A percentile compares a stretch with the other conserved stretches of the same genome.
Conservation (phyloP, 2,888 invertebrate species). For the Diaperis boleti region DNA sequence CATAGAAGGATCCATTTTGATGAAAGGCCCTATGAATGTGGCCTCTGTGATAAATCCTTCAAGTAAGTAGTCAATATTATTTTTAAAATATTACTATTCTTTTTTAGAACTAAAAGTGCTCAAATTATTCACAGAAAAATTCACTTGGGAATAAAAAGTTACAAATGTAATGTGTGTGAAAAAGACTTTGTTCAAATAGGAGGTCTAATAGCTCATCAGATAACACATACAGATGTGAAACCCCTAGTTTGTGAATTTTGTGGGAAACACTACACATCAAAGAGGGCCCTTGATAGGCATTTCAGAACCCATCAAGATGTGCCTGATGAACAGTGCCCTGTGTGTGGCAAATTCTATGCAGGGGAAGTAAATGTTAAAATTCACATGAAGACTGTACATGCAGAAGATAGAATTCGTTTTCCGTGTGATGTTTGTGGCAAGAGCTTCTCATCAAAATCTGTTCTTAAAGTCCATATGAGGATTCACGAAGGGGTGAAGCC, state of each 20-base stretch:
- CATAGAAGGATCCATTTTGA: constrained; percentile 24
- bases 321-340: not conserved
- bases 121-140: constrained; percentile 20
- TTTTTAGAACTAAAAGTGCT: constrained; percentile 26
- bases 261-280: constrained; percentile 8
- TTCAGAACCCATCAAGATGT: not conserved
- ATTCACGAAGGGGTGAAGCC: constrained; percentile 23
- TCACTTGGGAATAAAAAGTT: constrained; percentile 15
- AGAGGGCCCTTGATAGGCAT: constrained; percentile 5
- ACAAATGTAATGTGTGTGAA: constrained; percentile 15
- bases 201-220: constrained; percentile 12
- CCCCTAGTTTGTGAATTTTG: constrained; percentile 24
- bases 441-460: constrained; percentile 5
- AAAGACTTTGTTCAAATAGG: constrained; percentile 20
- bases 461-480: constrained; percentile 12
- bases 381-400: constrained; percentile 14
- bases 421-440: constrained; percentile 16
- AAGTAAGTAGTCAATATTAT: constrained; percentile 11
- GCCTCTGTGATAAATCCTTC: constrained; percentile 29
- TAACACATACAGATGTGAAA: constrained; percentile 18
- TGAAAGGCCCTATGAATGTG: constrained; percentile 26
- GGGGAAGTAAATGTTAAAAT: constrained; percentile 1
- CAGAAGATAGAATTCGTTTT: not conserved
- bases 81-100: not conserved
- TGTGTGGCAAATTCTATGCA: constrained; percentile 22